Evolutionary conservation across 2,888 invertebrate species (phyloP).

Genomic region (Minunthozetes semirufus): DNA sequence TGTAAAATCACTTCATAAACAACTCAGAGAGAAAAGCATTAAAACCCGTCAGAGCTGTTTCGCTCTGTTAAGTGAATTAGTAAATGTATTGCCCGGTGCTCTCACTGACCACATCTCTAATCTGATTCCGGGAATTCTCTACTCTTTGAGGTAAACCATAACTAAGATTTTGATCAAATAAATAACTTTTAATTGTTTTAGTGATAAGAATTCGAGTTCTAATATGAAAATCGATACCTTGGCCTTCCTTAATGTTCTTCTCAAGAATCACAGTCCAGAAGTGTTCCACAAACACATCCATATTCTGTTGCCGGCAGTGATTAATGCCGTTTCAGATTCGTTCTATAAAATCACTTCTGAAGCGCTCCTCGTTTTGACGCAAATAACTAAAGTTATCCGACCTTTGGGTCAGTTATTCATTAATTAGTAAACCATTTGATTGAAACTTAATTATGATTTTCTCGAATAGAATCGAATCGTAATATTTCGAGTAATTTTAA

Average conservation of each 20-base stretch:
- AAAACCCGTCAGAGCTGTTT: slow-evolving; percentile 88
- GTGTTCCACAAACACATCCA: slow-evolving; percentile 74
- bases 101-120: slow-evolving; percentile 68
- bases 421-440: neutral
- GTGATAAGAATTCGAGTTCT: slow-evolving; percentile 86
- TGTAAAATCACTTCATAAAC: slow-evolving; percentile 79
- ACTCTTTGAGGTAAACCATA: slow-evolving; percentile 30
- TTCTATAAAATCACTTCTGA: slow-evolving; percentile 99
- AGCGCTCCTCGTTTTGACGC: slow-evolving; percentile 83
- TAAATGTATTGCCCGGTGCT: slow-evolving; percentile 79
- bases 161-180: neutral
- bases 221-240: slow-evolving; percentile 98
- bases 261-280: slow-evolving; percentile 68
- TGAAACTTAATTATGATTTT: neutral
- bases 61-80: slow-evolving; percentile 77
- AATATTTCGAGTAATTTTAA: slow-evolving; percentile 56
- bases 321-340: slow-evolving; percentile 81
- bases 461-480: neutral
- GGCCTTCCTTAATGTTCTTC: slow-evolving; percentile 76
- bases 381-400: slow-evolving; percentile 84
- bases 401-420: slow-evolving; percentile 59
- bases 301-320: slow-evolving; percentile 70
- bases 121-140: slow-evolving; percentile 38
- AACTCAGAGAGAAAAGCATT: slow-evolving; percentile 75
- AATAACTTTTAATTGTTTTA: slow-evolving; percentile 44